A percentile compares a stretch with the other conserved stretches of the same genome.
Conservation (phyloP, 2,888 invertebrate species). For the Dynastes tityus region DNA sequence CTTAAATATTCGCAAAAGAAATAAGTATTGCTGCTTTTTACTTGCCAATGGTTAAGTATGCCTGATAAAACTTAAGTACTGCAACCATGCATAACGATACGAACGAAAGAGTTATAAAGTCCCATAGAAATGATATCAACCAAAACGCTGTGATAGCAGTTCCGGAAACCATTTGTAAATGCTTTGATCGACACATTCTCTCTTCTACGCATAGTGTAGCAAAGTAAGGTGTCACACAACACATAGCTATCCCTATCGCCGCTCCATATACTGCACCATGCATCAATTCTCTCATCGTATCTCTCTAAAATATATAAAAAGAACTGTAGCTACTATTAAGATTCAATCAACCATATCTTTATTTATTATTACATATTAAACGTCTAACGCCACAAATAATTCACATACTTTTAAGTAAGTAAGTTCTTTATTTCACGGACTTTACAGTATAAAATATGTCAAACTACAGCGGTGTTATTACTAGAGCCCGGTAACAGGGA, state of each 20-base stretch:
- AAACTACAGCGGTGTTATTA: too few relatives aligned
- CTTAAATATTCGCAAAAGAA: neutral
- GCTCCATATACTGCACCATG: constrained; percentile 63
- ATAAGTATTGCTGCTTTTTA: too few relatives aligned
- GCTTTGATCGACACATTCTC: constrained; percentile 78
- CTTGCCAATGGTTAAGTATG: constrained; percentile 72
- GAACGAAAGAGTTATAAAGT: constrained; percentile 76
- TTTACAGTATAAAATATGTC: too few relatives aligned
- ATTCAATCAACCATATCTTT: too few relatives aligned
- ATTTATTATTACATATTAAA: too few relatives aligned
- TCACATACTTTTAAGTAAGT: too few relatives aligned
- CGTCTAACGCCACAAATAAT: too few relatives aligned
- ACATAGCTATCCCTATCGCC: constrained; percentile 82
- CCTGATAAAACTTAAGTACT: constrained; percentile 74
- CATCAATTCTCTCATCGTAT: neutral
- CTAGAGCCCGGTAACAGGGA: too few relatives aligned
- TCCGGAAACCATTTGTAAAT: constrained; percentile 83
- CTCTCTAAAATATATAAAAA: neutral
- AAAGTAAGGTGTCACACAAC: constrained; percentile 79
- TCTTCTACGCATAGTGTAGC: constrained; percentile 79
- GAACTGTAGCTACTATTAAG: neutral
- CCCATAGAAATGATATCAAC: constrained; percentile 79
- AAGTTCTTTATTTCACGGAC: too few relatives aligned
- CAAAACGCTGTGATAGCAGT: constrained; percentile 79
- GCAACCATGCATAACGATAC: constrained; percentile 76